These are phyloP conservation scores for Cygnus atratus DNA, from an alignment of 2,113 vertebrate species.

Conservation along the genomic window DNA sequence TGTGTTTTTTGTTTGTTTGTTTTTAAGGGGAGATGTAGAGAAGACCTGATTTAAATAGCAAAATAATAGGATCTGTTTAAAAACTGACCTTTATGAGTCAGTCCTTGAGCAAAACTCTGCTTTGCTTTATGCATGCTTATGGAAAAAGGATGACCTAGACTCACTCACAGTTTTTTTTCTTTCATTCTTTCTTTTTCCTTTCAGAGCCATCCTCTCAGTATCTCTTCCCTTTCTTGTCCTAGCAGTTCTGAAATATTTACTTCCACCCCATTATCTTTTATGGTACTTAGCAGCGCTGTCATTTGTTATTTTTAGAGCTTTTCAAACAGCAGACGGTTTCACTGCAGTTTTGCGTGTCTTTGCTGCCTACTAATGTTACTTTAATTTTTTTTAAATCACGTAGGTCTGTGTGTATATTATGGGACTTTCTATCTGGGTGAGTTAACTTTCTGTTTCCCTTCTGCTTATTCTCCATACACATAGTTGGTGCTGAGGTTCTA, in stretches of 20 bases:
- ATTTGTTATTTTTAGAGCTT: slow-evolving; percentile 60
- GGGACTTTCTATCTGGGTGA: not conserved
- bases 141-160: not conserved
- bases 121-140: not conserved
- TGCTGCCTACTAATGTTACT: slow-evolving; percentile 26
- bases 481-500: not conserved
- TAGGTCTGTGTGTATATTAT: not conserved
- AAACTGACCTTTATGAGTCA: not conserved
- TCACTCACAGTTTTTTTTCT: not conserved
- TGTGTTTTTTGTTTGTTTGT: not conserved
- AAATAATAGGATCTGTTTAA: not conserved
- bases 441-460: slow-evolving; percentile 19
- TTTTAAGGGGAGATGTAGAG: not conserved
- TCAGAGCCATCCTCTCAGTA: not conserved
- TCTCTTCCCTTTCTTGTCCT: slow-evolving; percentile 8
- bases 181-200: slow-evolving; percentile 1
- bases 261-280: slow-evolving; percentile 54
- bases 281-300: not conserved
- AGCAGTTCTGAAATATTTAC: slow-evolving; percentile 36
- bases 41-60: not conserved
- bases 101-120: not conserved
- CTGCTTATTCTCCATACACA: not conserved
- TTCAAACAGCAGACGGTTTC: slow-evolving; percentile 44
- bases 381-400: not conserved
- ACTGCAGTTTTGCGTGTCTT: slow-evolving; percentile 26